Base-by-base conservation (phyloP, 2,888 invertebrate species). In the Creontiades dilutus region DNA sequence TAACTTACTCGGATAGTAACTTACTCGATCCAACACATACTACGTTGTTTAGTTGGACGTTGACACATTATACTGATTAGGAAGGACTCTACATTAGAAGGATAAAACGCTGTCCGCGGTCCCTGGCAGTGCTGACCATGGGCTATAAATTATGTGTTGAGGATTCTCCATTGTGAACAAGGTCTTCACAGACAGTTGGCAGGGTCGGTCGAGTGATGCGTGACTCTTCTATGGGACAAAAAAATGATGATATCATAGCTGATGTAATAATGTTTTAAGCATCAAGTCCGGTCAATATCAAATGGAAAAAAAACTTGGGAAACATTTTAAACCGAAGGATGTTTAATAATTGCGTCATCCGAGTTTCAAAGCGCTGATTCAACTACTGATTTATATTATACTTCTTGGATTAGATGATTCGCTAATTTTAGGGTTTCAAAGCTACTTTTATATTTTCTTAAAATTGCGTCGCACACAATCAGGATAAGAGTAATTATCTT, bases 81-180 rank as follows among this genome's bases (percentile, higher is more conserved):
- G 68, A 9, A 37, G 37, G 68, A 5, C 9, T 19, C 68, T 9
- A 11, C 68, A 57, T 57, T 68, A 23, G 68, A 68, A 68, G 68
- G 68, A 57, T 57, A 57, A 16, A n/a, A 57, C n/a, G 14, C 11
- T 1, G 68, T 11, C 14, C 57, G n/a, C 57, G 68, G 68, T 52
- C 11, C 52, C 16, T 1, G 52, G 52, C 1, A 5, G 1, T 14
- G 68, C 68, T 68, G 68, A 68, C 68, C 68, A 23, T 68, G 68
- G 68, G 68, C 9, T 68, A 68, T 68, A 68, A 68, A 68, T 23
- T 23, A 68, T 68, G 52, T 68, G 68, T n/a, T 57, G 68, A 68
- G 19, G 23, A 68, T 23, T 23, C 68, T 68, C 23, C 11, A 11
- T 52, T 12, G 16, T 52, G 68, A 23, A 68, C 68, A 23, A 68